A percentile compares a stretch with the other conserved stretches of the same genome.
Conservation (phyloP, 23 tunicate genomes). For the Trididemnum nubilum region DNA sequence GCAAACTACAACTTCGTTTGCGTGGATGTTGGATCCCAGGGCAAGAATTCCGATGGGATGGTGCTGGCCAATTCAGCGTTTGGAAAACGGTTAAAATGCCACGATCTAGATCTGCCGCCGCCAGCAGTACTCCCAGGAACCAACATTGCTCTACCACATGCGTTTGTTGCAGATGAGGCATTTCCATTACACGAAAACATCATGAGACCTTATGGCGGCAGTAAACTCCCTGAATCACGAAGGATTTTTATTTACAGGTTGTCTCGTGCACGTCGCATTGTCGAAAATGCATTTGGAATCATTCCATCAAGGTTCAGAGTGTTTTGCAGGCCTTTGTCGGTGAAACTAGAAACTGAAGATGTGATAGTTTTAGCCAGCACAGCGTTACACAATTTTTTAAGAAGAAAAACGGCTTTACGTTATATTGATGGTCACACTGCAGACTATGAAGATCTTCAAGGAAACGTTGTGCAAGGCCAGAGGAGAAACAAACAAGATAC, state of each 20-base stretch:
- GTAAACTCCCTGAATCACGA: background rate
- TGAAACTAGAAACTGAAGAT: background rate
- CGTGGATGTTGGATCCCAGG: constrained; percentile 53
- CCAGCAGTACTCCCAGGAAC: background rate
- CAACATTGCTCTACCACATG: constrained; percentile 20
- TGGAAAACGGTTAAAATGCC: constrained; percentile 23
- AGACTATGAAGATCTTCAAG: constrained; percentile 5
- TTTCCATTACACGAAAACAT: constrained; percentile 39
- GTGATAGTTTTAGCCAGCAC: background rate
- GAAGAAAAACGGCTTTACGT: background rate
- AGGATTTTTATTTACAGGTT: constrained; percentile 38
- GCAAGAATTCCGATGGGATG: constrained; percentile 50
- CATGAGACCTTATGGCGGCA: constrained; percentile 50
- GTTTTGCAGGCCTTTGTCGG: background rate
- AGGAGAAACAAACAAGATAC: too few species aligned
- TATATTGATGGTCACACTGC: background rate
- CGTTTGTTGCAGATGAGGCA: constrained; percentile 66
- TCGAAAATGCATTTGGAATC: constrained; percentile 51
- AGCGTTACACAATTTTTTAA: constrained; percentile 13
- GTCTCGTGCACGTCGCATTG: constrained; percentile 36
- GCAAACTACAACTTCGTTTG: constrained; percentile 50
- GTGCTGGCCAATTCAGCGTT: constrained; percentile 47
- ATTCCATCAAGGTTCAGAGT: constrained; percentile 14
- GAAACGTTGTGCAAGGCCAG: background rate
- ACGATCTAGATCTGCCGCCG: constrained; percentile 8